A percentile compares a stretch with the other conserved stretches of the same genome.
phyloP scores from a whole-genome alignment of 1,140 invertebrate species.

The Drosophila bipectinata region DNA sequence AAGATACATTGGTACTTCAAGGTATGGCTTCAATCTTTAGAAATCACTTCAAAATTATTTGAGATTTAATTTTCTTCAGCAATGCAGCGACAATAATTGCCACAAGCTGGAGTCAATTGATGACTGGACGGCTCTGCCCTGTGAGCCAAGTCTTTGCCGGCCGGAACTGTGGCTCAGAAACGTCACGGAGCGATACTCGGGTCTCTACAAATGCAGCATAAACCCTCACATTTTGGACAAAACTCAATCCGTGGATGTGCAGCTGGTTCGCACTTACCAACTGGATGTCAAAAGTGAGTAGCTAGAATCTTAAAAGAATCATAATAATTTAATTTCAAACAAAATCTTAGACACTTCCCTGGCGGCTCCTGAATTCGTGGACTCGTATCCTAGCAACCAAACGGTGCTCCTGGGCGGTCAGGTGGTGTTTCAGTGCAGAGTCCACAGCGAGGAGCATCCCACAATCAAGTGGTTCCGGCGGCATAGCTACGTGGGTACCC shows the following conservation, averaged over 20 bases:
- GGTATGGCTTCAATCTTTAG: constrained; percentile 24
- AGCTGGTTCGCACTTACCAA: constrained; percentile 76
- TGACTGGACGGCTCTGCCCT: constrained; percentile 75
- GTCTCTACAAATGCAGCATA: constrained; percentile 78
- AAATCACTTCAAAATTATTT: background rate
- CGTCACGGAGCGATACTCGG: constrained; percentile 76
- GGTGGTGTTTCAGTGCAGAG: constrained; percentile 77
- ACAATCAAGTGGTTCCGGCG: constrained; percentile 80
- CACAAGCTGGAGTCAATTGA: constrained; percentile 55
- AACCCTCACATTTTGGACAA: constrained; percentile 63
- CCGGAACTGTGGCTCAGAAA: constrained; percentile 69
- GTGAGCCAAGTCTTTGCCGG: constrained; percentile 69
- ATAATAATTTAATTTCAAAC: too few species aligned
- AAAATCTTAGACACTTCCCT: constrained; percentile 55
- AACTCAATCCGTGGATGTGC: constrained; percentile 57
- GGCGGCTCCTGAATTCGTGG: constrained; percentile 72
- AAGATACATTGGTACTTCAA: constrained; percentile 81
- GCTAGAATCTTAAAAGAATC: background rate
- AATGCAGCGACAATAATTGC: constrained; percentile 76
- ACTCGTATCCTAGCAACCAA: constrained; percentile 71
- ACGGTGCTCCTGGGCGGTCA: constrained; percentile 48
- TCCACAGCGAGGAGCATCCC: constrained; percentile 73
- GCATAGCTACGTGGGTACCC: constrained; percentile 16
- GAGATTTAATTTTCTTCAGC: constrained; percentile 23
- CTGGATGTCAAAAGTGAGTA: constrained; percentile 74